Conservation (phyloP, 1,140 invertebrate species). For the Leptinotarsa undecemlineata region DNA sequence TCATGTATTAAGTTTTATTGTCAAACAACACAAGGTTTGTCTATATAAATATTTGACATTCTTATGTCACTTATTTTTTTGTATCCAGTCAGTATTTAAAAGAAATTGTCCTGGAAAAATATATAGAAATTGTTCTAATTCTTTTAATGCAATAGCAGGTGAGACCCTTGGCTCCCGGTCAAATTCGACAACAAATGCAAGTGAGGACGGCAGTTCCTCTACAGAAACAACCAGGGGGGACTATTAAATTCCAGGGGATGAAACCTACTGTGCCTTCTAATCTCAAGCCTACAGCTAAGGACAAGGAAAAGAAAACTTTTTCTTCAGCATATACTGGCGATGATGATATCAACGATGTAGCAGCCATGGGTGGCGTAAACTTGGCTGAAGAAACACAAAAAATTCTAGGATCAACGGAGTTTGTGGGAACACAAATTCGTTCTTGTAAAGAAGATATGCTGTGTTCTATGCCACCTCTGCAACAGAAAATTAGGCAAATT, state of each 20-base stretch:
- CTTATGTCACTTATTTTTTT: no score
- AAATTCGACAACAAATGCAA: conserved; percentile 36
- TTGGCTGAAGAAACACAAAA: conserved; percentile 93
- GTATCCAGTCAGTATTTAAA: no score
- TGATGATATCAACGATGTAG: conserved; percentile 98
- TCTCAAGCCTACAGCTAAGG: conserved; percentile 58
- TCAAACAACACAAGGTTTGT: no score
- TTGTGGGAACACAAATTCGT: conserved; percentile 93
- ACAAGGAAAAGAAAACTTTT: conserved; percentile 69
- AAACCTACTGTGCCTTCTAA: conserved; percentile 54
- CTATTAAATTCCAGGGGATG: conserved; percentile 45
- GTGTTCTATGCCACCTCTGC: conserved; percentile 76
- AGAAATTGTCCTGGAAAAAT: no score
- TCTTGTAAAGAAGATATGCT: conserved; percentile 96
- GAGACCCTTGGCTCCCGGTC: conserved; percentile 31
- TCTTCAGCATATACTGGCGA: conserved; percentile 66
- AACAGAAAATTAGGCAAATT: conserved; percentile 72
- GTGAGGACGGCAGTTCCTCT: conserved; percentile 38
- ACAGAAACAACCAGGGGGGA: conserved; percentile 35
- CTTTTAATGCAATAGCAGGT: conserved; percentile 42
- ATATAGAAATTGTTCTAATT: no score
- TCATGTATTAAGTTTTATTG: no score
- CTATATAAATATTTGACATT: no score
- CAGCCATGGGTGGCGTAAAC: conserved; percentile 99
- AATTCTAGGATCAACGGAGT: conserved; percentile 92